phyloP scores from a whole-genome alignment of 2,797 vertebrate species.

The Synanceia verrucosa region DNA sequence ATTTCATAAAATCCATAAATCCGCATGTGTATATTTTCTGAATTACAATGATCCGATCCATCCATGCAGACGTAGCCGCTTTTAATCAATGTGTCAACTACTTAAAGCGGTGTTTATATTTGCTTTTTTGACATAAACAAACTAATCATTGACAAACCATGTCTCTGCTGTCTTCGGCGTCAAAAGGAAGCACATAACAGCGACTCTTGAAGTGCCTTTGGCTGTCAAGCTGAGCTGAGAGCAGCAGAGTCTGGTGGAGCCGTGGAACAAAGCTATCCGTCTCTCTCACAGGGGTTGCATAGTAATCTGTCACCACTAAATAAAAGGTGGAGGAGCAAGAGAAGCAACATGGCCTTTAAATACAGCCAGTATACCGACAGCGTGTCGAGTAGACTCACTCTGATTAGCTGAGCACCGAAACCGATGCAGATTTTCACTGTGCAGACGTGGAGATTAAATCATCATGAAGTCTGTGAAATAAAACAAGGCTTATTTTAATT shows the following conservation, averaged over 20 bases:
- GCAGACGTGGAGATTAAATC: conserved; percentile 2
- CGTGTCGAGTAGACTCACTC: background rate
- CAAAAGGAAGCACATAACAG: conserved; percentile 21
- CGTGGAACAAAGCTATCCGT: conserved; percentile 15
- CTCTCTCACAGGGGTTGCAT: background rate
- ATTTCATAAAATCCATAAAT: background rate
- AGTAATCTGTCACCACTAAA: conserved; percentile 16
- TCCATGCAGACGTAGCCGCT: background rate
- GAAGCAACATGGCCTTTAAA: conserved; percentile 14
- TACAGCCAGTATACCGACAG: background rate
- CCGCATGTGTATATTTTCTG: background rate
- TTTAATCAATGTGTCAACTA: background rate
- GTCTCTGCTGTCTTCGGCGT: conserved; percentile 17
- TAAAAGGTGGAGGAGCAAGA: conserved; percentile 9
- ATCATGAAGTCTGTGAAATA: background rate
- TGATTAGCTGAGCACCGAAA: conserved; percentile 13
- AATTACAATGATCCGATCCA: background rate
- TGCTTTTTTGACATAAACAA: background rate
- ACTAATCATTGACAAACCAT: background rate
- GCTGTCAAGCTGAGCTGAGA: conserved; percentile 26
- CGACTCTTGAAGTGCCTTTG: conserved; percentile 17
- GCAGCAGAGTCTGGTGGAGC: conserved; percentile 14
- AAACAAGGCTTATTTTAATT: background rate
- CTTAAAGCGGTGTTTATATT: background rate
- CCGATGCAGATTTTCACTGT: background rate